Percentiles rank a stretch among this genome's conserved stretches.
Evolutionary conservation across 2,113 vertebrate genomes (phyloP).

Genomic region (Crotalus tigris): DNA sequence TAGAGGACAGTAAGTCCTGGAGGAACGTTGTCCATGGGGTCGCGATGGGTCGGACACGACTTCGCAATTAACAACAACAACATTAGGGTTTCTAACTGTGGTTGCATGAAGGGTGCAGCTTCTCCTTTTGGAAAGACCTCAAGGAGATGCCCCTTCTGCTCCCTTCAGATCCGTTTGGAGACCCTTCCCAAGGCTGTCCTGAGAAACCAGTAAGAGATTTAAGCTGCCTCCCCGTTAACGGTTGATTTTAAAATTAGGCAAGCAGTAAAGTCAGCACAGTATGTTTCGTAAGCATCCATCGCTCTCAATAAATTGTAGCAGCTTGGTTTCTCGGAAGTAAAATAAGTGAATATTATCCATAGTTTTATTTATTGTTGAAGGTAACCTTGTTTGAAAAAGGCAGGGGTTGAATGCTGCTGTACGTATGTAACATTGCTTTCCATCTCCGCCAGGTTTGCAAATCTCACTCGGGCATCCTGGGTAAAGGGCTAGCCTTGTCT

Average conservation of each 20-base stretch:
- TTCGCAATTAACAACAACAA: too few relatives aligned
- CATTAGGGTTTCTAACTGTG: not conserved
- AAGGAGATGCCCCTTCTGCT: not conserved
- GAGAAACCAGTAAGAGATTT: not conserved
- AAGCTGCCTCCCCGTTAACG: too few relatives aligned
- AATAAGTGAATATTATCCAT: not conserved
- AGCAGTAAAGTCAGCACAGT: not conserved
- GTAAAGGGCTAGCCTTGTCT: slow-evolving; percentile 93
- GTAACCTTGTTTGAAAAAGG: not conserved
- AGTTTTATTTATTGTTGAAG: not conserved
- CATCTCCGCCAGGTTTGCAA: slow-evolving; percentile 83
- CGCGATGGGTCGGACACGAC: too few relatives aligned
- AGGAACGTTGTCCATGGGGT: too few relatives aligned
- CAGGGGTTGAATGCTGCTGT: not conserved
- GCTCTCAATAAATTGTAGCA: not conserved
- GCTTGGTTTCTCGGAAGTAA: not conserved
- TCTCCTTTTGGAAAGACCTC: not conserved
- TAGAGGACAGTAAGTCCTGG: too few relatives aligned
- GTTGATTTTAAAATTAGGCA: not conserved
- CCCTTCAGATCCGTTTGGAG: not conserved
- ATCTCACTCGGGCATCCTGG: slow-evolving; percentile 91
- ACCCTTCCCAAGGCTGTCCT: not conserved
- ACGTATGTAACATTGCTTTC: slow-evolving; percentile 14
- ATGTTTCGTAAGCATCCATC: not conserved
- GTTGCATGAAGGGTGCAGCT: not conserved